Conservation (phyloP, 2,113 vertebrate genomes). For the Carollia perspicillata region DNA sequence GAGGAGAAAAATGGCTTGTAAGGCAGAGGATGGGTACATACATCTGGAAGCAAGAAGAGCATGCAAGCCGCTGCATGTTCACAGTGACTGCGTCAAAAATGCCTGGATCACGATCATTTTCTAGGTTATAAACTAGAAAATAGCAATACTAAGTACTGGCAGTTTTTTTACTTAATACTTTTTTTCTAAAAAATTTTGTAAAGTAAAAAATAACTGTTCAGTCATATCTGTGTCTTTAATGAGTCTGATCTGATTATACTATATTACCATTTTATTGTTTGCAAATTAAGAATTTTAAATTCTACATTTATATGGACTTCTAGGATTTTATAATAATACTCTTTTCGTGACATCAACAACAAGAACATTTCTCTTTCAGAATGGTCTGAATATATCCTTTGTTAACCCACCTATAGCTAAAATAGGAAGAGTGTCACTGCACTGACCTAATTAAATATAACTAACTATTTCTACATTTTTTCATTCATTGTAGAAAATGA, state of each 20-base stretch:
- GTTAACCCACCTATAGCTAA: not conserved
- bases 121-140: not conserved
- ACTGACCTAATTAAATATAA: not conserved
- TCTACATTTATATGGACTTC: not conserved
- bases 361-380: conserved; percentile 10
- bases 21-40: not conserved
- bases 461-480: not conserved
- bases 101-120: not conserved
- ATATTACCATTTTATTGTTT: conserved; percentile 1
- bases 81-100: not conserved
- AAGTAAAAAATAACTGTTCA: not conserved
- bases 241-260: not conserved
- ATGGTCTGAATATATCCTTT: not conserved
- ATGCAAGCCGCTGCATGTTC: not conserved
- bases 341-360: not conserved
- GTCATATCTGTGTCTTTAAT: not conserved
- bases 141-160: not conserved
- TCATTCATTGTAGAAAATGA: not conserved
- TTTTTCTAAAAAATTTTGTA: not conserved
- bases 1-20: not conserved
- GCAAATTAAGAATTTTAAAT: not conserved
- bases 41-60: not conserved
- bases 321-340: not conserved
- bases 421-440: not conserved
- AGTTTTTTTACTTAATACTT: not conserved